Evolutionary conservation across 2,113 vertebrate species (phyloP), one percentile per base, ranked within the genome.

Genomic region (Nesoenas mayeri): DNA sequence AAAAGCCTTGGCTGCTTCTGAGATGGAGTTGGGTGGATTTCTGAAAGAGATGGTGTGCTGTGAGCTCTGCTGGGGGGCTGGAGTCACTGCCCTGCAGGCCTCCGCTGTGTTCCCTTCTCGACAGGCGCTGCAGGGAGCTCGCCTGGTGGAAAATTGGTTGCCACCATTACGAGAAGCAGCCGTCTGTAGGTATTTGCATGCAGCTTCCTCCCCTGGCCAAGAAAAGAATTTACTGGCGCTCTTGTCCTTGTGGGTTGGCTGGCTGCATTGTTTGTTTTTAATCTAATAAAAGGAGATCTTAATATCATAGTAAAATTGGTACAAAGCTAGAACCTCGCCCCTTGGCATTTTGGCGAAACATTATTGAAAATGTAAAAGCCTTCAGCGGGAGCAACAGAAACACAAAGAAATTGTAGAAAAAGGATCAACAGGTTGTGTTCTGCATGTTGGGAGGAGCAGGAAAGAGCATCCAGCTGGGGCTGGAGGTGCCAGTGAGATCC

Each of bases 211-310:
- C 61, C 69, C 57, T 84, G 66, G 81, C 91, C 86, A 42, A 88
- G 91, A 78, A 79, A 93, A 93, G 86, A 92, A 94, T 95, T 95
- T 86, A 75, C 91, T 94, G 93, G 88, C 61, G 1, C 82, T 88
- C 81, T 83, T 90, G 89, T 93, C 70, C 85, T 91, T 95, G 93
- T 89, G 95, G 95, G 95, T 75, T 96, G 95, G 94, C 96, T 95
- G 88, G 44, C 95, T 97, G 65, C 10, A 2, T 88, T 96, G 96
- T 96, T 96, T 96, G 84, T 96, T 95, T 97, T 96, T 96, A 93
- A 94, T 96, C 96, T 94, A 95, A 96, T 95, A 94, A 96, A 96
- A 91, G 83, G 72, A 92, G 85, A 84, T 95, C 91, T 96, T 96
- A 94, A 94, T 97, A 93, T 93, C 91, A 61, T 88, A 89, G 96